phyloP scores from a whole-genome alignment of 2,113 vertebrate genomes.

The Halichoeres trimaculatus region DNA sequence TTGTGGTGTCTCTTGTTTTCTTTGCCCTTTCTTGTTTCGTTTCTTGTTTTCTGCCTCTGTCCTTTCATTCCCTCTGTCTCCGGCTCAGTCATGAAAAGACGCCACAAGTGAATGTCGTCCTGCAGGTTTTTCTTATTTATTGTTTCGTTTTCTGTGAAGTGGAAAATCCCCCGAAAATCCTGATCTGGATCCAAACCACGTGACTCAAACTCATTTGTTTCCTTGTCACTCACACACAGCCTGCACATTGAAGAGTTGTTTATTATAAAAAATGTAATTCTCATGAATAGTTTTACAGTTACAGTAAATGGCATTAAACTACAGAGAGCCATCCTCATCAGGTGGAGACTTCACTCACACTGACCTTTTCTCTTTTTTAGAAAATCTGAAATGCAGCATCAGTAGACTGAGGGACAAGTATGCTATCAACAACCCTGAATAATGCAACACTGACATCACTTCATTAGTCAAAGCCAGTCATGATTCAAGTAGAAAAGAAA shows the following conservation, averaged over 20 bases:
- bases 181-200: no score
- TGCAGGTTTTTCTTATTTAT: not conserved
- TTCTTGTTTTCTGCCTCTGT: not conserved
- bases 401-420: slow-evolving; percentile 57
- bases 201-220: not conserved
- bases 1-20: no score
- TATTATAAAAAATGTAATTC: slow-evolving; percentile 70
- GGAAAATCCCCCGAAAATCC: not conserved
- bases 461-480: slow-evolving; percentile 61
- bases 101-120: not conserved
- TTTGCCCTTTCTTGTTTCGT: no score
- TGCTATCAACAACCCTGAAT: slow-evolving; percentile 66
- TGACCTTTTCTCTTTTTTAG: slow-evolving; percentile 20
- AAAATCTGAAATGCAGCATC: slow-evolving; percentile 74
- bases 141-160: not conserved
- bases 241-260: slow-evolving; percentile 1
- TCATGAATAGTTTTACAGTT: slow-evolving; percentile 69
- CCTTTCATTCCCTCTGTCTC: not conserved
- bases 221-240: not conserved
- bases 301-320: slow-evolving; percentile 66
- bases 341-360: slow-evolving; percentile 49
- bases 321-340: slow-evolving; percentile 54
- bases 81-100: not conserved
- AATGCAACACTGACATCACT: slow-evolving; percentile 70
- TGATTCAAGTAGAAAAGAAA: slow-evolving; percentile 76